Base-by-base conservation (phyloP, 1,140 invertebrate species). In the Bilobella aurantiaca region DNA sequence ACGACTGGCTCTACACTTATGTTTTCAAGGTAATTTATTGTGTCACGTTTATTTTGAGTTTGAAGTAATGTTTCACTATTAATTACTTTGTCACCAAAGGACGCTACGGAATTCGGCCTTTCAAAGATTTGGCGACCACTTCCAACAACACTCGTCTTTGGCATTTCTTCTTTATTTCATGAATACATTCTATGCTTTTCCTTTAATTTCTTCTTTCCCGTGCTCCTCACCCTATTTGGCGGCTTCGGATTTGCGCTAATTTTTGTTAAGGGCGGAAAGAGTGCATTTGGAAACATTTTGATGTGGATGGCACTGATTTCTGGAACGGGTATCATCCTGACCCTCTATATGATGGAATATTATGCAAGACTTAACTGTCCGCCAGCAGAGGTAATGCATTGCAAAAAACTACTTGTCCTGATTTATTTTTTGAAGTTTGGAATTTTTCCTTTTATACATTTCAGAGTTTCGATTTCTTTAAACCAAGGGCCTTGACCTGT, bases 1-100 rank as follows among this genome's bases (percentile, higher is more conserved):
- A 96, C 75, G 91, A 95, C 68, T 98, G 93, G 93, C 79, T 98
- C 0, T 91, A 94, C 71, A 85, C 86, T 0, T 96, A 96, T 77
- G 82, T 98, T 23, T 97, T 95, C 76, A 86, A 85, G 73, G 93
- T 96, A 73, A 82, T 82, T 63, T 78, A 84, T 29, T 71, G 83
- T 0, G n/a, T 42, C 37, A 42, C 49, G 21, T 53, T 53, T 18
- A 42, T 42, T 53, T 53, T 53, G 49, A 5, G 8, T 53, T 53
- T 16, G 25, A 53, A 53, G 8, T 53, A 53, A 53, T 23, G 8
- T 42, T 42, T n/a, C 18, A 42, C 8, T 53, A 18, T 12, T 53
- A 53, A 53, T 53, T 68, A 29, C 25, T 62, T 62, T 58, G 16
- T 64, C n/a, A n/a, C 67, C 65, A 63, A 31, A 76, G 76, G 69